Evolutionary conservation across 2,888 invertebrate genomes (phyloP).

Genomic region (Acanthosepion lycidas): DNA sequence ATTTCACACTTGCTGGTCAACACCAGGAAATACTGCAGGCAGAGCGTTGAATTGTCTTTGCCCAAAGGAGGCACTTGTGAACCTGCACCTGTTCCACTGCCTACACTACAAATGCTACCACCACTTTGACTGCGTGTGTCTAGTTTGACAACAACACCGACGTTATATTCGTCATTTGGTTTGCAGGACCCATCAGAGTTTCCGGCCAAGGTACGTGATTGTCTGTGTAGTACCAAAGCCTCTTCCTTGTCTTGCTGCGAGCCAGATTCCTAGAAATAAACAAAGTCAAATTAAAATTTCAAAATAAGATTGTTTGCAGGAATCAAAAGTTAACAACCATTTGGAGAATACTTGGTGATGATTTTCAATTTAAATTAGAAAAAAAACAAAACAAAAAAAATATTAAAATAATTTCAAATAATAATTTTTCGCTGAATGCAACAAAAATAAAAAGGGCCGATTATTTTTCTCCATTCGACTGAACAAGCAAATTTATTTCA

Average conservation of each 20-base stretch:
- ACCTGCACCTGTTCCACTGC: constrained; percentile 50
- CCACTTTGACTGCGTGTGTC: constrained; percentile 60
- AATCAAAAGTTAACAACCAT: no score
- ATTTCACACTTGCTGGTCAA: constrained; percentile 77
- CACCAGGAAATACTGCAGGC: constrained; percentile 80
- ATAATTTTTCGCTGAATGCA: no score
- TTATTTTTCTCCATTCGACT: no score
- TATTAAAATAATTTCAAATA: no score
- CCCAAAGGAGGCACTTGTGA: constrained; percentile 48
- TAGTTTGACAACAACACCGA: constrained; percentile 81
- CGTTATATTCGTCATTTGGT: constrained; percentile 81
- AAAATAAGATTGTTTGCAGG: no score
- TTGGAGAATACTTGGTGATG: no score
- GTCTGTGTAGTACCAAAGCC: constrained; percentile 80
- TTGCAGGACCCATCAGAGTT: constrained; percentile 79
- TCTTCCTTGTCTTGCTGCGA: constrained; percentile 77
- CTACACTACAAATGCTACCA: constrained; percentile 34
- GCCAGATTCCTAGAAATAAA: constrained; percentile 57
- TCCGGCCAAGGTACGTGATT: constrained; percentile 78
- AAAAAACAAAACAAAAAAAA: no score
- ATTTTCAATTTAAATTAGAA: no score
- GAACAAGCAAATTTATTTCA: no score
- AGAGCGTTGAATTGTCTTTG: constrained; percentile 72
- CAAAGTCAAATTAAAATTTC: neutral
- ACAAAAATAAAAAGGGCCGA: no score